phyloP scores from a whole-genome alignment of 2,113 vertebrate genomes.

The Sakesphorus luctuosus region DNA sequence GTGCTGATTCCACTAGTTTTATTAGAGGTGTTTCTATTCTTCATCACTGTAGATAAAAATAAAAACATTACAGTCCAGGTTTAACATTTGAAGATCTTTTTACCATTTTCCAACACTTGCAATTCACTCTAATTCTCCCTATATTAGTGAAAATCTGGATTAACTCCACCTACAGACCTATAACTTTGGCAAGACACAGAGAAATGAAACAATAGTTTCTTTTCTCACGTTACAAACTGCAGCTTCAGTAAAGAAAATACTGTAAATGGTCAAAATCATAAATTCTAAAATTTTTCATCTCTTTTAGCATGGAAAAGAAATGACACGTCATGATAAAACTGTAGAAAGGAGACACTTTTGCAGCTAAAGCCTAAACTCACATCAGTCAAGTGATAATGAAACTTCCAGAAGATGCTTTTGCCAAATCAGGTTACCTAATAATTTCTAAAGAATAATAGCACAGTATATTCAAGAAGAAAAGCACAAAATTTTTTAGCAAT shows the following conservation, averaged over 20 bases:
- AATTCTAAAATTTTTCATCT: neutral
- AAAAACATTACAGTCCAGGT: neutral
- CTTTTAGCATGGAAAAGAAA: neutral
- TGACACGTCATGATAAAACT: neutral
- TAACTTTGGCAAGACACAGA: neutral
- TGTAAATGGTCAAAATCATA: neutral
- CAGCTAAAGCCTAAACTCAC: neutral
- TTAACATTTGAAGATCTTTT: neutral
- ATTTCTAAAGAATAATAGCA: neutral
- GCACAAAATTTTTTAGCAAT: neutral
- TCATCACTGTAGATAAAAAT: neutral
- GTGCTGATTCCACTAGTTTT: neutral
- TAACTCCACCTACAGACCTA: neutral
- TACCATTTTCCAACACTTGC: neutral
- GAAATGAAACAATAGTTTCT: neutral
- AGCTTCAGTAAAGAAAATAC: neutral
- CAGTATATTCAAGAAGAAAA: neutral
- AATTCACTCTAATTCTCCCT: neutral
- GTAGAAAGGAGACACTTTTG: neutral
- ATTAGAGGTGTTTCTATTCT: neutral
- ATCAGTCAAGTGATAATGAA: neutral
- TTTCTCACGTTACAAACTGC: neutral
- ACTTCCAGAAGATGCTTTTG: neutral
- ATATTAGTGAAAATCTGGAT: slow-evolving; percentile 28
- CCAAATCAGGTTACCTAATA: neutral